These are phyloP conservation scores for Progne subis DNA, from an alignment of 2,113 vertebrate genomes.

Conservation along the genomic window DNA sequence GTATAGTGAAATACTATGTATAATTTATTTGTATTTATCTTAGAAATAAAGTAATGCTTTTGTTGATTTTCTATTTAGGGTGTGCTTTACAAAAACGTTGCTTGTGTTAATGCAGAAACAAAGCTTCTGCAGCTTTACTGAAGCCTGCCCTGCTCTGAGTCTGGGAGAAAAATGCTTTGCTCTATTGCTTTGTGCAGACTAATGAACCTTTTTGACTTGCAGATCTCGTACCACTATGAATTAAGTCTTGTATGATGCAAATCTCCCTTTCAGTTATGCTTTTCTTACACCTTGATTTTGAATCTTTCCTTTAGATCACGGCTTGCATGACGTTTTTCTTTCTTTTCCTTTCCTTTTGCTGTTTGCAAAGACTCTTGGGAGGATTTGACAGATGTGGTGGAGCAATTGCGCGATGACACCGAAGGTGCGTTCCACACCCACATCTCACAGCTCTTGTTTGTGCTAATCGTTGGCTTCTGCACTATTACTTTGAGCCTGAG, in stretches of 20 bases:
- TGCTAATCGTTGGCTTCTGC: conserved; percentile 42
- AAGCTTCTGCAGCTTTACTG: background rate
- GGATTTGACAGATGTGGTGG: conserved; percentile 94
- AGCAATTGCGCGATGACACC: conserved; percentile 88
- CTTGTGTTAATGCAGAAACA: background rate
- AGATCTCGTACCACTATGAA: background rate
- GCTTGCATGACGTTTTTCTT: conserved; percentile 85
- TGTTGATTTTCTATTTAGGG: conserved; percentile 3
- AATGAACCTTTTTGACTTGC: background rate
- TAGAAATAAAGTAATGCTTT: background rate
- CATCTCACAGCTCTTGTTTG: conserved; percentile 69
- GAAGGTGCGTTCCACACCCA: conserved; percentile 88
- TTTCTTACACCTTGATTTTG: conserved; percentile 63
- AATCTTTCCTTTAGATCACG: conserved; percentile 73
- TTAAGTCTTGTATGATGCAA: conserved; percentile 31
- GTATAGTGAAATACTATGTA: background rate
- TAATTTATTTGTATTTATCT: background rate
- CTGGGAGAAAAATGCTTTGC: background rate
- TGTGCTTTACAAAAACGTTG: background rate
- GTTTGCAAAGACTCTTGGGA: conserved; percentile 94
- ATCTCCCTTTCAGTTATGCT: conserved; percentile 63
- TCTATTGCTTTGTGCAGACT: conserved; percentile 15
- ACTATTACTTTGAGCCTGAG: background rate
- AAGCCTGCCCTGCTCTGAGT: background rate
- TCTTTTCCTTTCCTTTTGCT: conserved; percentile 82